Conservation (phyloP, 2,797 vertebrate genomes). For the Intellagama lesueurii region DNA sequence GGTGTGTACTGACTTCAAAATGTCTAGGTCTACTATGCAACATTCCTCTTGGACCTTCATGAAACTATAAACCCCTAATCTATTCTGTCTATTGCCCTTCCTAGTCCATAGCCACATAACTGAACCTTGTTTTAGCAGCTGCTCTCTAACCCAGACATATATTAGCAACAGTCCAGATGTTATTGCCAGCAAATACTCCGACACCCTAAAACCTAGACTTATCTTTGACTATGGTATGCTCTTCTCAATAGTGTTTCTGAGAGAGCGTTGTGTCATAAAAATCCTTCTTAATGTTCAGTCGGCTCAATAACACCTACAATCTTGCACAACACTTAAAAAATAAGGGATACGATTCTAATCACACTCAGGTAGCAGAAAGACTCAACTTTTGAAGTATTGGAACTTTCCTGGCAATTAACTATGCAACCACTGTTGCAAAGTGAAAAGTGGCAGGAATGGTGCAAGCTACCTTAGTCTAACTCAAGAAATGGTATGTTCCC, state of each 20-base stretch:
- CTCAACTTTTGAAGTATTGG: constrained; percentile 19
- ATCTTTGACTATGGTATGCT: constrained; percentile 9
- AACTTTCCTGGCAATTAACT: constrained; percentile 12
- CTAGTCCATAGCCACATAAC: constrained; percentile 48
- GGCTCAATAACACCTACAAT: constrained; percentile 10
- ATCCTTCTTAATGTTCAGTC: neutral
- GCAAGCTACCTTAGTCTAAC: constrained; percentile 42
- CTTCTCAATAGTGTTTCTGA: constrained; percentile 28
- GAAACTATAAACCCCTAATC: constrained; percentile 40
- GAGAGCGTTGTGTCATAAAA: constrained; percentile 7
- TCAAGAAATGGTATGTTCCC: neutral
- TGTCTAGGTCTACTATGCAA: constrained; percentile 48
- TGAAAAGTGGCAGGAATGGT: constrained; percentile 28
- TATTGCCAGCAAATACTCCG: constrained; percentile 24
- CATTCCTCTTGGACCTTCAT: constrained; percentile 48
- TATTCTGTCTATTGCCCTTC: constrained; percentile 28
- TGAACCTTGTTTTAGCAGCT: constrained; percentile 14
- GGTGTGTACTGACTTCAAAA: constrained; percentile 56
- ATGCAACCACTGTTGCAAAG: constrained; percentile 43
- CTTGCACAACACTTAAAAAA: constrained; percentile 15
- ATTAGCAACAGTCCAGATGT: neutral
- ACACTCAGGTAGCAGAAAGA: constrained; percentile 32
- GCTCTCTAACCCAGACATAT: neutral
- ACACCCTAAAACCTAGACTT: constrained; percentile 33
- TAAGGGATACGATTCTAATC: neutral